Evolutionary conservation across 2,888 invertebrate species (phyloP), one percentile per base, ranked within the genome.

Genomic region (Lasioglossum villosulum): DNA sequence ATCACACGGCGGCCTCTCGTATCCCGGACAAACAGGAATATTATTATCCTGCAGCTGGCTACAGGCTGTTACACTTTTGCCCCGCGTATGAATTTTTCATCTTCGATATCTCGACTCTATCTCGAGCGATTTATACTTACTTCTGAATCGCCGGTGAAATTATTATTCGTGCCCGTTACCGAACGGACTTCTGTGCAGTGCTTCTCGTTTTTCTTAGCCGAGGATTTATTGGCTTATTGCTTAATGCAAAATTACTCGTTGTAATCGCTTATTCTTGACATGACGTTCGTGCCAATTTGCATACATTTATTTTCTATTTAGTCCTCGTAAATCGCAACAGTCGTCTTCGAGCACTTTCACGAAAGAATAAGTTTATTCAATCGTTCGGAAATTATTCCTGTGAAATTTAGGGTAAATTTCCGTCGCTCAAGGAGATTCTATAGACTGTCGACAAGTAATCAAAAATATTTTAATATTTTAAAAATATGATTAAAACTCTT

Each of bases 1-100:
- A 89, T 89, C 89, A 89, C 81, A 86, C 76, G 89, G 86, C 85
- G 89, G 86, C 82, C 81, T 81, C 78, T 73, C 76, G 78, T 75
- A 83, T 80, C 73, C 86, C 84, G 39, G 63, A 42, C 86, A 83
- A 88, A 83, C 83, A 78, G 80, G 82, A 88, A 88, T 83, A 86
- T 83, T 81, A 87, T 87, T 86, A 83, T 83, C 80, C 56, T 27
- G 70, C 73, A 39, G 59, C 63, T 75, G 48, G 70, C 68, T 77
- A 75, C 66, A 76, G 78, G 68, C 34, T 30, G 77, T 56, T 82
- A 68, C 82, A 78, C 48, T 80, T 86, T 74, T 52, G 76, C 48
- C 19, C 48, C 59, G 37, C 12, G 82, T 59, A 42, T 37, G 27
- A 19, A 37, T 27, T 56, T 59, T 73, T 71, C 74, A n/a, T 56